Percentiles rank a stretch among this genome's conserved stretches.
These are phyloP conservation scores for Diaperis boleti DNA, from an alignment of 2,888 invertebrate genomes.

Conservation along the genomic window DNA sequence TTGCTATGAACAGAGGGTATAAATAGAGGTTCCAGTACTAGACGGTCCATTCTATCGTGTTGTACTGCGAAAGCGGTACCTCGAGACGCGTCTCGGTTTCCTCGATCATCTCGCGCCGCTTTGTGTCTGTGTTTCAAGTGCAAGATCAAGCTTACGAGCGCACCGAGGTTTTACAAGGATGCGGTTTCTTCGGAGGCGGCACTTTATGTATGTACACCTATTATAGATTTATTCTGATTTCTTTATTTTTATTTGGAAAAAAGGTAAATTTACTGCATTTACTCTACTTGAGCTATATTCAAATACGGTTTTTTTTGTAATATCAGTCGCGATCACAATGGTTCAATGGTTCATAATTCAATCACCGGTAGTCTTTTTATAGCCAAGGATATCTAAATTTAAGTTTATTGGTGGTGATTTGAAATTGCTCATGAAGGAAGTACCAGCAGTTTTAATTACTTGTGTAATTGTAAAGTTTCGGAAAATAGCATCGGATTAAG, in stretches of 20 bases:
- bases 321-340: not conserved
- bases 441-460: too few species aligned
- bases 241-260: not conserved
- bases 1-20: conserved; percentile 41
- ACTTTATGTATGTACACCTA: conserved; percentile 32
- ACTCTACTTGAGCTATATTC: too few species aligned
- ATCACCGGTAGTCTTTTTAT: not conserved
- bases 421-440: not conserved
- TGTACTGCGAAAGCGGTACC: conserved; percentile 46
- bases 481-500: too few species aligned
- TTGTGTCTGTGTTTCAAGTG: conserved; percentile 32
- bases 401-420: not conserved
- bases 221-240: not conserved
- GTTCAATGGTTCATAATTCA: not conserved
- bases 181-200: conserved; percentile 32
- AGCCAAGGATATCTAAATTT: conserved; percentile 1
- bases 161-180: conserved; percentile 23
- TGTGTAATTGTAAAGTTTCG: too few species aligned
- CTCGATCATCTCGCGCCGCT: conserved; percentile 29
- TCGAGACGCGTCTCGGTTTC: conserved; percentile 25
- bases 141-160: conserved; percentile 27
- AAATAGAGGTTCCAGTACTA: conserved; percentile 45
- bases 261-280: too few species aligned
- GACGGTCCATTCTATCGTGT: conserved; percentile 44
- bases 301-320: too few species aligned